phyloP scores from a whole-genome alignment of 2,888 invertebrate species.

The Leptinotarsa tumamoca region DNA sequence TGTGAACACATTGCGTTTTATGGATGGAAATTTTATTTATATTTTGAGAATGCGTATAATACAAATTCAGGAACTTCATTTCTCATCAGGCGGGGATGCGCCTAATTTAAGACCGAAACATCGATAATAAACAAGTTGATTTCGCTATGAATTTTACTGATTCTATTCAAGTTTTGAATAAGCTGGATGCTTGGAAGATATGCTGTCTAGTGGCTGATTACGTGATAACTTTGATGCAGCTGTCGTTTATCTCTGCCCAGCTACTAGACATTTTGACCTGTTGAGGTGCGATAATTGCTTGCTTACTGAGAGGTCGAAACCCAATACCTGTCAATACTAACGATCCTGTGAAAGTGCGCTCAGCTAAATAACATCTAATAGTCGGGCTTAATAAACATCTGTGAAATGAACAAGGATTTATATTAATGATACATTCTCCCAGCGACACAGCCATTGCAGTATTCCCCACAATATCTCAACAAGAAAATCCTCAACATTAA shows the following conservation, averaged over 20 bases:
- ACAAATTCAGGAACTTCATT: too few relatives aligned
- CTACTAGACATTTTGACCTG: not conserved
- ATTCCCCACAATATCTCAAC: conserved; percentile 6
- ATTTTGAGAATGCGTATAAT: too few relatives aligned
- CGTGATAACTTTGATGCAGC: not conserved
- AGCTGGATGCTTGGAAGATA: not conserved
- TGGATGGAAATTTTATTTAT: too few relatives aligned
- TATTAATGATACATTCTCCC: not conserved
- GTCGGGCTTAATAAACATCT: not conserved
- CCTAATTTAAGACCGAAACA: too few relatives aligned
- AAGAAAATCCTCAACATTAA: conserved; percentile 14
- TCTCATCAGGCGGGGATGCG: too few relatives aligned
- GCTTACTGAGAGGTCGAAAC: not conserved
- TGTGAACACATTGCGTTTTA: too few relatives aligned
- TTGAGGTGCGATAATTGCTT: not conserved
- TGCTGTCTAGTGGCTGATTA: not conserved
- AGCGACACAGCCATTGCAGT: not conserved
- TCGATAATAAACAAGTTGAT: too few relatives aligned
- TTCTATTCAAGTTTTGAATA: too few relatives aligned
- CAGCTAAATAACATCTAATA: not conserved
- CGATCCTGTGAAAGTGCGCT: not conserved
- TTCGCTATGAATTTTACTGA: too few relatives aligned
- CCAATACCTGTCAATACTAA: not conserved
- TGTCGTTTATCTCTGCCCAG: not conserved
- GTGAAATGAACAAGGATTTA: not conserved